Evolutionary conservation across 1,140 invertebrate species (phyloP).

Genomic region (Cyphomyrmex costatus): DNA sequence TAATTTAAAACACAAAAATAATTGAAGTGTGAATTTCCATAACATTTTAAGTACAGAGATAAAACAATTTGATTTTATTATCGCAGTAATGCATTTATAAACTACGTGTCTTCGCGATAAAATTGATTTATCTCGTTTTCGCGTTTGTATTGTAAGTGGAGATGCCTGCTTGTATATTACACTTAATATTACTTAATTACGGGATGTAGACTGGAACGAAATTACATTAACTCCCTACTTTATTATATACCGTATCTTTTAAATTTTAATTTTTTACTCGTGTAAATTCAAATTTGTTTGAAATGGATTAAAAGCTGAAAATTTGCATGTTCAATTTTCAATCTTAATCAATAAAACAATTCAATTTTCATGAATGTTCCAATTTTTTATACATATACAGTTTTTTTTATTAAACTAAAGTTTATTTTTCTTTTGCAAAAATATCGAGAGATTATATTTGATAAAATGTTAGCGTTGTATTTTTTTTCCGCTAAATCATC

Average conservation of each 20-base stretch:
- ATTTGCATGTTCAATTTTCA: not conserved
- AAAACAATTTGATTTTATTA: not conserved
- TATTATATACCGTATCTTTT: not conserved
- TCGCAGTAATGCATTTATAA: constrained; percentile 11
- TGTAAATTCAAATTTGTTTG: not conserved
- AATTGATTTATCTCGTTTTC: constrained; percentile 16
- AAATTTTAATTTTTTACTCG: not conserved
- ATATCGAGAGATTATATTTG: not conserved
- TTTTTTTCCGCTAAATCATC: not conserved
- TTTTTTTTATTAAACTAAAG: not conserved
- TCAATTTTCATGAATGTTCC: not conserved
- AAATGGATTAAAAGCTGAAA: not conserved
- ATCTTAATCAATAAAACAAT: not conserved
- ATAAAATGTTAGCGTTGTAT: not conserved
- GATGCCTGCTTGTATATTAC: not conserved
- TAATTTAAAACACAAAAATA: not conserved
- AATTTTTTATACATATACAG: not conserved
- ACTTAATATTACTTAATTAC: not conserved
- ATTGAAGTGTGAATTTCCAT: not conserved
- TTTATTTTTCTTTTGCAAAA: not conserved
- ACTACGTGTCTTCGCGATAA: not conserved
- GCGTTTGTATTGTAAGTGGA: not conserved
- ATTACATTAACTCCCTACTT: not conserved
- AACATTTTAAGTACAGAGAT: not conserved
- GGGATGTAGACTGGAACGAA: not conserved